Evolutionary conservation across 2,113 vertebrate species (phyloP).

Genomic region (Ictalurus punctatus): DNA sequence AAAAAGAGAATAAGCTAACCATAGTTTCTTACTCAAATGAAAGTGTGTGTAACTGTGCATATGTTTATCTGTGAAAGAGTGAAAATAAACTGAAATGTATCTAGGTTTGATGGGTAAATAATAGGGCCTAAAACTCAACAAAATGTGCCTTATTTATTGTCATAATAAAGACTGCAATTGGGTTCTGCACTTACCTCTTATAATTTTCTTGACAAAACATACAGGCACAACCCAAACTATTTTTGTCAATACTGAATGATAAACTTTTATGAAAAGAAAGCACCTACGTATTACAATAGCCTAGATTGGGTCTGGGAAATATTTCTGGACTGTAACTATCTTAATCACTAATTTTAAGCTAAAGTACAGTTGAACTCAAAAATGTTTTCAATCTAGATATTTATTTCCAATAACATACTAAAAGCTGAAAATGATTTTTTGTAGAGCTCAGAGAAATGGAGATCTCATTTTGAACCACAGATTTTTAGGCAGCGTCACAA

Average conservation of each 20-base stretch:
- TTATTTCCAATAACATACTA: background rate
- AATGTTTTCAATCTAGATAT: background rate
- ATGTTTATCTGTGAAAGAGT: slow-evolving; percentile 18
- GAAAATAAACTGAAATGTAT: background rate
- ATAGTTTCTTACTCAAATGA: background rate
- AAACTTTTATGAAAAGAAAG: background rate
- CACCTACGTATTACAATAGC: background rate
- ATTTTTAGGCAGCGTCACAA: slow-evolving; percentile 30
- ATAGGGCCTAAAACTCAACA: background rate
- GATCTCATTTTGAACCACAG: background rate
- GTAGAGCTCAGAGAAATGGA: background rate
- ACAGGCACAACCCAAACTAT: background rate
- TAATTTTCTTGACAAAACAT: background rate
- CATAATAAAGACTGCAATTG: background rate
- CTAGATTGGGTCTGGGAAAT: background rate
- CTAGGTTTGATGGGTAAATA: background rate
- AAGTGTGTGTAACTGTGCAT: background rate
- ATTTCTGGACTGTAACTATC: background rate
- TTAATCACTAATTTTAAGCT: background rate
- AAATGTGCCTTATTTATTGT: slow-evolving; percentile 24
- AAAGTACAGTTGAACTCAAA: background rate
- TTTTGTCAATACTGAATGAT: background rate
- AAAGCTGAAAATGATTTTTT: background rate
- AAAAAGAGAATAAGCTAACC: slow-evolving; percentile 10
- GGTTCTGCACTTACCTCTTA: background rate